Evolutionary conservation across 2,797 vertebrate species (phyloP).

Genomic region (Leucoraja ocellata): DNA sequence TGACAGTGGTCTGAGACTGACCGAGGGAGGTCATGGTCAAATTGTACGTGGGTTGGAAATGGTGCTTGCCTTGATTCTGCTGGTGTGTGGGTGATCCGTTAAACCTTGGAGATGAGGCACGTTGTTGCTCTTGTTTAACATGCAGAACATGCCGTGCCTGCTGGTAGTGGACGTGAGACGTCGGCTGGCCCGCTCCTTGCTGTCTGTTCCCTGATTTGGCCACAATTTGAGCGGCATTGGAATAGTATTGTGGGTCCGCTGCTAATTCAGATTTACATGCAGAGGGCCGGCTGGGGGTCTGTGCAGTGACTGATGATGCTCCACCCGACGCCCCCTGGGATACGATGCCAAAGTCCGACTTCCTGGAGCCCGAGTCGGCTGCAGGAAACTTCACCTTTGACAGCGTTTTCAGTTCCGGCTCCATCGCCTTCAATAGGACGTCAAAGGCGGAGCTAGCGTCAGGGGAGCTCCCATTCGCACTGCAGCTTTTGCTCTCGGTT

Average conservation of each 20-base stretch:
- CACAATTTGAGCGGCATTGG: slow-evolving; percentile 55
- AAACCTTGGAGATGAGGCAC: slow-evolving; percentile 58
- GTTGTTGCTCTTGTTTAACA: slow-evolving; percentile 53
- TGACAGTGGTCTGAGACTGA: slow-evolving; percentile 65
- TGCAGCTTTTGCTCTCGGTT: slow-evolving; percentile 55
- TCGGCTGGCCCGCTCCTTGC: slow-evolving; percentile 54
- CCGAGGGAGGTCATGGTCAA: slow-evolving; percentile 65
- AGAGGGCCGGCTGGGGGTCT: slow-evolving; percentile 57
- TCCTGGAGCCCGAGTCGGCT: slow-evolving; percentile 61
- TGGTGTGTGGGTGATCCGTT: slow-evolving; percentile 57
- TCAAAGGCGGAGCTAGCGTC: slow-evolving; percentile 78
- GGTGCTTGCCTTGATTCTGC: slow-evolving; percentile 62
- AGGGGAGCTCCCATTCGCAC: slow-evolving; percentile 53
- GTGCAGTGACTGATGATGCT: slow-evolving; percentile 57
- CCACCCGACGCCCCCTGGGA: slow-evolving; percentile 55
- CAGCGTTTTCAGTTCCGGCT: slow-evolving; percentile 88
- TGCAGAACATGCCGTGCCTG: slow-evolving; percentile 49
- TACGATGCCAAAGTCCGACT: slow-evolving; percentile 59
- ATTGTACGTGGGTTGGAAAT: slow-evolving; percentile 71
- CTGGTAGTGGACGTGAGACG: slow-evolving; percentile 50
- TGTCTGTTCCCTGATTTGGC: slow-evolving; percentile 53
- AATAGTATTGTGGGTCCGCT: slow-evolving; percentile 65
- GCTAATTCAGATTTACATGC: slow-evolving; percentile 64
- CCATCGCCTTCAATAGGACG: slow-evolving; percentile 94
- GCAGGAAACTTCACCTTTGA: slow-evolving; percentile 68